Conservation (phyloP, 2,797 vertebrate species). For the Acridotheres tristis region DNA sequence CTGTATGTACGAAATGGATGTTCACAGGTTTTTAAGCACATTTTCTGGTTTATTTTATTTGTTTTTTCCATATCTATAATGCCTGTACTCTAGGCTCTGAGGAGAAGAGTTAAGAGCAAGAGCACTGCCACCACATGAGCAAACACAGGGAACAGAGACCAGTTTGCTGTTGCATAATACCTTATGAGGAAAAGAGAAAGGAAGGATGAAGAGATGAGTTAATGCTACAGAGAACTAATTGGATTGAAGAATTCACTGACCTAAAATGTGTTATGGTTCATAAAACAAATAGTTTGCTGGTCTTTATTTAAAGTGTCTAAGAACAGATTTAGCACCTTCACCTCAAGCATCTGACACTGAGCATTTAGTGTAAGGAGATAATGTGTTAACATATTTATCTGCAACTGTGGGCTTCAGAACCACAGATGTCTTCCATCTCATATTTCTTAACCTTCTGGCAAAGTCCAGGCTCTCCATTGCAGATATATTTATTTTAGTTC, state of each 20-base stretch:
- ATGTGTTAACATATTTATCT: neutral
- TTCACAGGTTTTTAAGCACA: neutral
- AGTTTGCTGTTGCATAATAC: neutral
- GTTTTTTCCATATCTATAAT: neutral
- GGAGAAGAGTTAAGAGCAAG: neutral
- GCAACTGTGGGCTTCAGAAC: neutral
- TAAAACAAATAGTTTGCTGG: neutral
- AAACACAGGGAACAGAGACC: neutral
- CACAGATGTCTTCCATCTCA: neutral
- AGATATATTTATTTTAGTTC: slow-evolving; percentile 3
- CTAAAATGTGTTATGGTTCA: neutral
- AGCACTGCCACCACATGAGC: neutral
- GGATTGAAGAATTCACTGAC: slow-evolving; percentile 22
- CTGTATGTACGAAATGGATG: neutral
- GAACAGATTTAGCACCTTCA: neutral
- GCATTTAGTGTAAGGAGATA: neutral
- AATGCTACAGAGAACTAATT: neutral
- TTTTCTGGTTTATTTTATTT: neutral
- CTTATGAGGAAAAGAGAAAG: neutral
- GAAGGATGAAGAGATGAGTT: slow-evolving; percentile 24
- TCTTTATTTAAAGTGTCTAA: neutral
- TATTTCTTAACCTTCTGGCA: neutral
- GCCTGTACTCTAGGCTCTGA: neutral
- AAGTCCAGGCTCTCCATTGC: neutral
- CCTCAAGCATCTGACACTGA: neutral